Percentiles rank a stretch among this genome's conserved stretches.
phyloP scores from a whole-genome alignment of 2,888 invertebrate species.

The Hypomecis atomaria region DNA sequence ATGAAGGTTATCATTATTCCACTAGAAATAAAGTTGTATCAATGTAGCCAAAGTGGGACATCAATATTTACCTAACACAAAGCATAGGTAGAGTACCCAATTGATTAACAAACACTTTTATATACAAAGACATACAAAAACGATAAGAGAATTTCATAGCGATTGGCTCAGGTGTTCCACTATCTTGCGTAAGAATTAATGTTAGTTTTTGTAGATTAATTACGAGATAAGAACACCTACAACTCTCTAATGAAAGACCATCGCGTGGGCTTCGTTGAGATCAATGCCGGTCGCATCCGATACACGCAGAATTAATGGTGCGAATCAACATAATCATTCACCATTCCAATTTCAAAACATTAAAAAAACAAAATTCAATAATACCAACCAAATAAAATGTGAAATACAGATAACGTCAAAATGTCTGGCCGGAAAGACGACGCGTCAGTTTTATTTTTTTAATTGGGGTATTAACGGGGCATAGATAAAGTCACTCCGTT shows the following conservation, averaged over 20 bases:
- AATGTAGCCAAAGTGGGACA: neutral
- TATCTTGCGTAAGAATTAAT: slow-evolving; percentile 34
- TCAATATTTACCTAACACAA: slow-evolving; percentile 2
- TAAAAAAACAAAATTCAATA: slow-evolving; percentile 52
- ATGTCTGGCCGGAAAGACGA: slow-evolving; percentile 54
- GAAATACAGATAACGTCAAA: slow-evolving; percentile 58
- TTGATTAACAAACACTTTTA: neutral
- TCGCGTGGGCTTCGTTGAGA: slow-evolving; percentile 56
- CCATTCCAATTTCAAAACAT: slow-evolving; percentile 48
- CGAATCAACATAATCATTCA: slow-evolving; percentile 45
- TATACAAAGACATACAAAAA: slow-evolving; percentile 5
- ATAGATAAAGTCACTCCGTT: slow-evolving; percentile 77
- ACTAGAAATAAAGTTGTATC: neutral
- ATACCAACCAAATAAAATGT: slow-evolving; percentile 47
- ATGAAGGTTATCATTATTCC: neutral
- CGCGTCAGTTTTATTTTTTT: slow-evolving; percentile 76
- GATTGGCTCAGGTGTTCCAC: slow-evolving; percentile 34
- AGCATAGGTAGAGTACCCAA: neutral
- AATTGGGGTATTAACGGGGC: slow-evolving; percentile 81
- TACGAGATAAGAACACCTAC: slow-evolving; percentile 49
- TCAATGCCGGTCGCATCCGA: slow-evolving; percentile 55
- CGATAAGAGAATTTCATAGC: slow-evolving; percentile 14
- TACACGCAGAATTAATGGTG: slow-evolving; percentile 62
- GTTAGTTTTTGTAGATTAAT: slow-evolving; percentile 46
- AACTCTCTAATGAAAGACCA: slow-evolving; percentile 51